Conservation (phyloP, 2,888 invertebrate genomes). For the Luffia ferchaultella region DNA sequence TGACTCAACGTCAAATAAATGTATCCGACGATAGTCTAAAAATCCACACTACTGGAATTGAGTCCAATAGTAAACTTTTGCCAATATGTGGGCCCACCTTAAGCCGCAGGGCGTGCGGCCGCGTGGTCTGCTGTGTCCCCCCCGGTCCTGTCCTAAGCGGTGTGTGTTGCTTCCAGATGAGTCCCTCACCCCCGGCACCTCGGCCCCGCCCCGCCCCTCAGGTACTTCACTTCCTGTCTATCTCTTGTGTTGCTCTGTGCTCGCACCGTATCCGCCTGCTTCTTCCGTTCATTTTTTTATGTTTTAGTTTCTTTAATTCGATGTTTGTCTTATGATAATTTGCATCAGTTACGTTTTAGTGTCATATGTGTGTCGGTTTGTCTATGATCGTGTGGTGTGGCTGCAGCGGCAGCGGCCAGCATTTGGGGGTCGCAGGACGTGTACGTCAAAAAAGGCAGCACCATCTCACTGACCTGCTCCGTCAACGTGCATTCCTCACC, state of each 20-base stretch:
- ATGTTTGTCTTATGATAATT: too few relatives aligned
- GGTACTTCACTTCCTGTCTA: constrained; percentile 43
- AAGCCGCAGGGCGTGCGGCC: too few relatives aligned
- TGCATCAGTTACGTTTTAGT: constrained; percentile 5
- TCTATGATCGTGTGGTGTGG: constrained; percentile 7
- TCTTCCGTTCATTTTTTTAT: neutral
- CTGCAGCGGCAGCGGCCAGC: constrained; percentile 83
- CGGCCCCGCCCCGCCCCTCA: constrained; percentile 63
- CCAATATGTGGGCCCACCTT: too few relatives aligned
- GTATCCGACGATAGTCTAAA: too few relatives aligned
- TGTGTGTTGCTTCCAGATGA: constrained; percentile 66
- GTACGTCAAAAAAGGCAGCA: constrained; percentile 90
- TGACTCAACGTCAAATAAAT: too few relatives aligned
- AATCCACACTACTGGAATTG: too few relatives aligned
- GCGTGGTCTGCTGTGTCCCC: neutral
- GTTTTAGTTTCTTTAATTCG: too few relatives aligned
- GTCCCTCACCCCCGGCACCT: constrained; percentile 60
- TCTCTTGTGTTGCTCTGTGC: constrained; percentile 20
- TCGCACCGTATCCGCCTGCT: neutral
- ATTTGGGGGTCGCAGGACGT: constrained; percentile 88
- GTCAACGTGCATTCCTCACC: constrained; percentile 87
- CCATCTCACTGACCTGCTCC: constrained; percentile 87
- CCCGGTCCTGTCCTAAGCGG: constrained; percentile 40
- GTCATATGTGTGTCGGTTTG: constrained; percentile 12
- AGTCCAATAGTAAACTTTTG: too few relatives aligned